These are phyloP conservation scores for Drosophila falleni DNA, from an alignment of 2,888 invertebrate genomes.

Conservation along the genomic window DNA sequence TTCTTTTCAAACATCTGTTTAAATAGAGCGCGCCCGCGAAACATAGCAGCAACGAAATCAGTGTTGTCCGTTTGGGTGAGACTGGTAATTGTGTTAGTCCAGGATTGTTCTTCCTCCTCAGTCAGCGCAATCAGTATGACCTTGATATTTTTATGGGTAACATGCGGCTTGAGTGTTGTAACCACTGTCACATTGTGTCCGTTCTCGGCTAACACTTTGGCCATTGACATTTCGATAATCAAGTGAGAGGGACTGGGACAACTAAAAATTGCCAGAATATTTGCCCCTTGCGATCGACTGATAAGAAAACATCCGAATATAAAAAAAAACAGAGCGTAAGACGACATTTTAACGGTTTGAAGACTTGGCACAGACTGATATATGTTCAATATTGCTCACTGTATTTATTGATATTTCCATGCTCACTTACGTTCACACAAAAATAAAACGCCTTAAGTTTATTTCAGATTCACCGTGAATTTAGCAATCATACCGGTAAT, in stretches of 20 bases:
- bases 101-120: slow-evolving; percentile 32
- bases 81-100: slow-evolving; percentile 30
- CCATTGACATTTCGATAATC: slow-evolving; percentile 80
- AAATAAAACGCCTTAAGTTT: background rate
- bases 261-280: slow-evolving; percentile 81
- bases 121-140: slow-evolving; percentile 66
- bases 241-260: slow-evolving; percentile 80
- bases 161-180: slow-evolving; percentile 63
- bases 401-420: background rate
- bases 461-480: background rate
- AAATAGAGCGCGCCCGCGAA: slow-evolving; percentile 16
- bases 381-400: background rate
- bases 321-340: background rate
- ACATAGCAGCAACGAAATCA: slow-evolving; percentile 24
- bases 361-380: slow-evolving; percentile 7
- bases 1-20: slow-evolving; percentile 38
- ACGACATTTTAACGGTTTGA: slow-evolving; percentile 15
- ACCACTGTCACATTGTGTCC: slow-evolving; percentile 84
- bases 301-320: slow-evolving; percentile 12
- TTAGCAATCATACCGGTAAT: background rate
- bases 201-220: slow-evolving; percentile 73
- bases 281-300: slow-evolving; percentile 50
- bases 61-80: slow-evolving; percentile 57
- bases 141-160: slow-evolving; percentile 64
- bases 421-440: background rate